Conservation (phyloP, 2,797 vertebrate species). For the Helostoma temminkii region DNA sequence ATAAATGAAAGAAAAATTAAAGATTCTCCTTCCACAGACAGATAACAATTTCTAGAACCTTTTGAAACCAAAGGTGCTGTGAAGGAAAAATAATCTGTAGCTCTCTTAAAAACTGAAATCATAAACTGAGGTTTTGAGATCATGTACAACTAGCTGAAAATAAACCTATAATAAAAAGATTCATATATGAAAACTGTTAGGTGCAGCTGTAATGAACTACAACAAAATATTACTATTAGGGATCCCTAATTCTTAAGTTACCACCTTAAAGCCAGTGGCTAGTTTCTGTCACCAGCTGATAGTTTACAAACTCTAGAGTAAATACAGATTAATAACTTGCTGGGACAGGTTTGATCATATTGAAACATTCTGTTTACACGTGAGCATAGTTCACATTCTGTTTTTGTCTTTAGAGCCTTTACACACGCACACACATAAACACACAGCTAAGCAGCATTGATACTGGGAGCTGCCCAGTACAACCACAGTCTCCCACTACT, state of each 20-base stretch:
- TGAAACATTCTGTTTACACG: conserved; percentile 71
- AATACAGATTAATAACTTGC: conserved; percentile 77
- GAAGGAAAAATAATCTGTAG: neutral
- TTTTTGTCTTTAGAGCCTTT: conserved; percentile 42
- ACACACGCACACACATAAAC: conserved; percentile 11
- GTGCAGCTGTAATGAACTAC: neutral
- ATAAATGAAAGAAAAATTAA: neutral
- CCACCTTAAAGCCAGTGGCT: conserved; percentile 20
- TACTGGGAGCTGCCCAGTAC: conserved; percentile 59
- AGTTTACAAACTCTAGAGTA: conserved; percentile 24
- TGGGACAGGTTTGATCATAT: conserved; percentile 60
- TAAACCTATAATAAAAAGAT: neutral
- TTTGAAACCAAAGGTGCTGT: neutral
- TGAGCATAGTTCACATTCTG: conserved; percentile 43
- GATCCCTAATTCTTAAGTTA: neutral
- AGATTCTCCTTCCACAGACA: no score
- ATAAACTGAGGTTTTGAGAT: no score
- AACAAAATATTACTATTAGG: neutral
- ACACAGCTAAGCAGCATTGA: conserved; percentile 40
- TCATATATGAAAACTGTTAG: no score
- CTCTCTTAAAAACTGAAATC: no score
- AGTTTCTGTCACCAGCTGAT: conserved; percentile 9
- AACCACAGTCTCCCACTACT: conserved; percentile 45
- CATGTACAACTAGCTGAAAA: neutral
- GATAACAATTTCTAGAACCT: neutral